Base-by-base conservation (phyloP, 2,113 vertebrate species). In the Platichthys stellatus region DNA sequence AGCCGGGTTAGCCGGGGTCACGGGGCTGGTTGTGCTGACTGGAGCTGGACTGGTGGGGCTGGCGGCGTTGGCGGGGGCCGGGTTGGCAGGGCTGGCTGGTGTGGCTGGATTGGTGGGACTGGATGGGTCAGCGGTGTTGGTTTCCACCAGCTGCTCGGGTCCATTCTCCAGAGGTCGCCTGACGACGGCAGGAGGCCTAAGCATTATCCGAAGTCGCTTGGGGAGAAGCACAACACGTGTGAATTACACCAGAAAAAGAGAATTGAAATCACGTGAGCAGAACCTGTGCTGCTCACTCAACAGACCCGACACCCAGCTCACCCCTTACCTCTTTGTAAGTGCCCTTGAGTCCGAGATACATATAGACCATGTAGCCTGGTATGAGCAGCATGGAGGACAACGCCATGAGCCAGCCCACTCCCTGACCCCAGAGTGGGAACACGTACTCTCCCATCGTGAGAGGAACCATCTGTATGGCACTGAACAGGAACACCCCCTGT, bases 391-490 rank as follows among this genome's bases (percentile, higher is more conserved):
- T 99, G 72, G 98, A 99, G 80, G 98, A 99, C 69, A 98, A 75
- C 4, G 98, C 97, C 98, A 99, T 99, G 92, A 97, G 95, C 98
- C 98, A 99, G 80, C 98, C 98, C 47, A 99, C 97, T 14, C 97
- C 98, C 92, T 99, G 98, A 82, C 98, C 98, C 98, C 98, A 99
- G 68, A 92, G 94, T 4, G 98, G 98, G 93, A 98, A 99, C 79
- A 99, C 96, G 0, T 99, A 99, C 79, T 94, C 96, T 51, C 97
- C 97, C 97, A 99, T 95, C 2, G 87, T 98, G 76, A 99, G 97
- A 2, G 98, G 98, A 81, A 97, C 98, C 98, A 99, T 99, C 93
- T 99, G 96, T 80, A 99, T 74, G 6, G 97, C 98, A 0, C 98
- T 99, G 95, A 99, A 99, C 87, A 99, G 84, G 93, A 99, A 99